Conservation (phyloP, 2,888 invertebrate genomes). For the Thysanoteuthis rhombus region DNA sequence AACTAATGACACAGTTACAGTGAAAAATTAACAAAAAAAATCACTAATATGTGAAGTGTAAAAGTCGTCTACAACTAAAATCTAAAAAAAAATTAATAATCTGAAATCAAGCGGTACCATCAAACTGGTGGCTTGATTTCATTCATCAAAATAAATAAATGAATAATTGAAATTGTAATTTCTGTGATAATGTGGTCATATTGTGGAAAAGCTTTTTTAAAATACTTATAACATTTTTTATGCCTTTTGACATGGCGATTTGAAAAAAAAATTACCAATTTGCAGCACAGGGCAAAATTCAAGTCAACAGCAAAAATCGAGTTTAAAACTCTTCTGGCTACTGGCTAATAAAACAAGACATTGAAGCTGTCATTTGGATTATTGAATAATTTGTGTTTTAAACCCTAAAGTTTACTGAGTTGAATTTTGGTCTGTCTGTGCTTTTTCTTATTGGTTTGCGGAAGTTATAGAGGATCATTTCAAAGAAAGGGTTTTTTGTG, state of each 20-base stretch:
- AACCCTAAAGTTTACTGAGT: not conserved
- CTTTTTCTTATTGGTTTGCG: not conserved
- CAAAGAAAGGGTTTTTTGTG: not conserved
- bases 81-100: no score
- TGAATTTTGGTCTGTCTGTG: not conserved
- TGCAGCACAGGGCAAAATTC: not conserved
- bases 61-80: no score
- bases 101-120: no score
- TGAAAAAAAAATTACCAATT: not conserved
- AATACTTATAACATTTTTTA: not conserved
- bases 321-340: not conserved
- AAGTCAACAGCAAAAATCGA: not conserved
- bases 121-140: no score
- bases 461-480: not conserved
- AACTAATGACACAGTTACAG: not conserved
- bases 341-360: not conserved
- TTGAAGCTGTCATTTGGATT: not conserved
- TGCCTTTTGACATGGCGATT: not conserved
- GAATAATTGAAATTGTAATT: no score
- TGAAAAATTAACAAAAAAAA: not conserved
- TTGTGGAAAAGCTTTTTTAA: not conserved
- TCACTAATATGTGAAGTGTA: no score
- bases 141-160: no score
- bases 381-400: not conserved
- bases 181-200: not conserved